These are phyloP conservation scores for Anticlea derivata DNA, from an alignment of 2,888 invertebrate species.

Conservation along the genomic window DNA sequence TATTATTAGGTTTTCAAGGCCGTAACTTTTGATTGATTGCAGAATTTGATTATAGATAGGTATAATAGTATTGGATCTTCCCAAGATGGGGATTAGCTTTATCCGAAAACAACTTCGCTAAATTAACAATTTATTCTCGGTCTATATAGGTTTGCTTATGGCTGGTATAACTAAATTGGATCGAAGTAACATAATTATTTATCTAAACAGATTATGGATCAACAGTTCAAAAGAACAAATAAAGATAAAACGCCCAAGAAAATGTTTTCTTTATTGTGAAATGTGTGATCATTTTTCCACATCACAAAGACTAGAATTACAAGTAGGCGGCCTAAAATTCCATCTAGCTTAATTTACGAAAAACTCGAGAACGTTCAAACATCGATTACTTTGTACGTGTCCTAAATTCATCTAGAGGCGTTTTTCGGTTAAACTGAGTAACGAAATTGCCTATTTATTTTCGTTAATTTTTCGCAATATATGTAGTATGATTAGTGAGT, in stretches of 20 bases:
- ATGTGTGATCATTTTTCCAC: conserved; percentile 8
- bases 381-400: conserved; percentile 12
- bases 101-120: too few relatives aligned
- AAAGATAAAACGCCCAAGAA: neutral
- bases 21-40: too few relatives aligned
- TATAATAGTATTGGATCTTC: too few relatives aligned
- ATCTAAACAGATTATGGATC: neutral
- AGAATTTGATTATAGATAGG: too few relatives aligned
- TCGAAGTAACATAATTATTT: too few relatives aligned
- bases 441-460: conserved; percentile 5
- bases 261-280: conserved; percentile 5
- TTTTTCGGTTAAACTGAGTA: conserved; percentile 12
- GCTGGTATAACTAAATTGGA: too few relatives aligned
- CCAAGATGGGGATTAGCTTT: too few relatives aligned
- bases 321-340: conserved; percentile 5
- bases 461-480: neutral
- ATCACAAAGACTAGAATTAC: conserved; percentile 12
- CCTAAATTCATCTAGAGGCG: conserved; percentile 3
- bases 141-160: too few relatives aligned
- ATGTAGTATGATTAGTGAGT: too few relatives aligned
- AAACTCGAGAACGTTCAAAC: conserved; percentile 13
- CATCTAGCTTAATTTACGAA: conserved; percentile 12
- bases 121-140: too few relatives aligned
- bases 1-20: too few relatives aligned
- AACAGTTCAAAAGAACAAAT: conserved; percentile 4